Evolutionary conservation across 2,113 vertebrate genomes (phyloP).

Genomic region (Atrichornis clamosus): DNA sequence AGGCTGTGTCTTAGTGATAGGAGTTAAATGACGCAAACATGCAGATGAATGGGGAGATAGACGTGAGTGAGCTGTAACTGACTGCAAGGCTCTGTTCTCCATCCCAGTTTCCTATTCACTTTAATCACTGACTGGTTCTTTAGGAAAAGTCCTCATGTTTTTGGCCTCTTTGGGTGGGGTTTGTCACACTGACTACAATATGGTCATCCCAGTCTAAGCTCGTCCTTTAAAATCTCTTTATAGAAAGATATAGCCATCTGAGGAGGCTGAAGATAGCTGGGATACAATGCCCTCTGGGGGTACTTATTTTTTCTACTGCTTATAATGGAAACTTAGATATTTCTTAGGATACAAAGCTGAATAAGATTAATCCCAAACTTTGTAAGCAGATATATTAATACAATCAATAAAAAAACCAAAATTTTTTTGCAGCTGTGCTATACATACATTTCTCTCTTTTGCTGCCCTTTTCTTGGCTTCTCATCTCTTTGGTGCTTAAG

Average conservation of each 20-base stretch:
- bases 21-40: not conserved
- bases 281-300: conserved; percentile 2
- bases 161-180: not conserved
- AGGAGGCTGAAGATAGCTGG: not conserved
- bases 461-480: not conserved
- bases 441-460: not conserved
- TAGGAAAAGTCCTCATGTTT: not conserved
- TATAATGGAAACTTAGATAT: not conserved
- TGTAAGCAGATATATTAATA: not conserved
- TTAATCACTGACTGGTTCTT: not conserved
- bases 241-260: not conserved
- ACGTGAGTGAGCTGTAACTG: not conserved
- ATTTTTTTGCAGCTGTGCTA: not conserved
- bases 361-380: not conserved
- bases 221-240: not conserved
- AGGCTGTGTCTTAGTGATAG: not conserved
- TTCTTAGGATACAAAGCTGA: not conserved
- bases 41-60: not conserved
- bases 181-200: not conserved
- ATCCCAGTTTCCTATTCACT: not conserved
- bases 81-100: not conserved
- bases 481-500: not conserved
- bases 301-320: not conserved
- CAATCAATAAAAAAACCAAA: not conserved
- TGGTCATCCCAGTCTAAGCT: not conserved